phyloP scores from a whole-genome alignment of 2,113 vertebrate genomes.

The Rattus norvegicus region GRCr8 NC_086021.1:79283001-79283500 shows the following conservation, averaged over 20 bases:
- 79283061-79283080: not conserved
- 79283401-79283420: not conserved
- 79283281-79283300: conserved; percentile 15
- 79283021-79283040: not conserved
- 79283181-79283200: not conserved
- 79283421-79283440: not conserved
- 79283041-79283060: not conserved
- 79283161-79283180: not conserved
- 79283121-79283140: not conserved
- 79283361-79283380: not conserved
- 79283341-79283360: not conserved
- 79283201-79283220: conserved; percentile 11
- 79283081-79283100: not conserved
- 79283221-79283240: not conserved
- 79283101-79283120: not conserved
- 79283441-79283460: conserved; percentile 45
- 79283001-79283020: conserved; percentile 4
- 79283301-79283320: not conserved
- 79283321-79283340: not conserved
- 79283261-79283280: conserved; percentile 6
- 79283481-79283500: not conserved
- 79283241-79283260: not conserved
- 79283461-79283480: conserved; percentile 7
- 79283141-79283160: not conserved
- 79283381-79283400: not conserved